Evolutionary conservation across 2,888 invertebrate species (phyloP).

Genomic region (Parelbella ahira): DNA sequence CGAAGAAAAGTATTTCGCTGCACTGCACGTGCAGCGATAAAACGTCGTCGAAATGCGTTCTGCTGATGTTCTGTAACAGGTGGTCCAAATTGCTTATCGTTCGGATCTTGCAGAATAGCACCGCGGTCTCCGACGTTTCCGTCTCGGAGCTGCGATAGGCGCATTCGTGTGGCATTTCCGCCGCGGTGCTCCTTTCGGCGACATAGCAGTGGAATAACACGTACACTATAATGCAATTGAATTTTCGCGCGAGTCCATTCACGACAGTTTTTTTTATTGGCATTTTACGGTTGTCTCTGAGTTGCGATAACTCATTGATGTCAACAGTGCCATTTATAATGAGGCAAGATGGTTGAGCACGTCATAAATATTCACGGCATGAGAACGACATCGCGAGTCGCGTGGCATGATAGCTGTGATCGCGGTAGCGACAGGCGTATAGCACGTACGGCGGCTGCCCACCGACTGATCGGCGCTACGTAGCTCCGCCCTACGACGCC

Average conservation of each 20-base stretch:
- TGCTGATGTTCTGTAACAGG: conserved; percentile 84
- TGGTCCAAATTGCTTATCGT: conserved; percentile 86
- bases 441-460: conserved; percentile 68
- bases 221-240: conserved; percentile 72
- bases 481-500: conserved; percentile 68
- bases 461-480: conserved; percentile 68
- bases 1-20: conserved; percentile 87
- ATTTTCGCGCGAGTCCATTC: conserved; percentile 74
- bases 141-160: conserved; percentile 83
- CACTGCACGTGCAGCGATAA: conserved; percentile 85
- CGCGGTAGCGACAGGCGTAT: conserved; percentile 47
- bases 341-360: conserved; percentile 61
- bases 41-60: conserved; percentile 83
- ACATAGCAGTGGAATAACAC: conserved; percentile 75
- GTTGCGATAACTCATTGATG: conserved; percentile 56
- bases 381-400: conserved; percentile 68
- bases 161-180: conserved; percentile 84
- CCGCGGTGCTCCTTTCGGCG: conserved; percentile 59
- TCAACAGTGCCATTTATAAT: conserved; percentile 71
- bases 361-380: conserved; percentile 74
- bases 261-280: conserved; percentile 68
- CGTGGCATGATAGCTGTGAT: conserved; percentile 56
- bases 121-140: conserved; percentile 77
- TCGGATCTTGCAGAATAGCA: conserved; percentile 85
- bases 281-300: conserved; percentile 69